Evolutionary conservation across 2,888 invertebrate species (phyloP).

Genomic region (Artemia sinica): DNA sequence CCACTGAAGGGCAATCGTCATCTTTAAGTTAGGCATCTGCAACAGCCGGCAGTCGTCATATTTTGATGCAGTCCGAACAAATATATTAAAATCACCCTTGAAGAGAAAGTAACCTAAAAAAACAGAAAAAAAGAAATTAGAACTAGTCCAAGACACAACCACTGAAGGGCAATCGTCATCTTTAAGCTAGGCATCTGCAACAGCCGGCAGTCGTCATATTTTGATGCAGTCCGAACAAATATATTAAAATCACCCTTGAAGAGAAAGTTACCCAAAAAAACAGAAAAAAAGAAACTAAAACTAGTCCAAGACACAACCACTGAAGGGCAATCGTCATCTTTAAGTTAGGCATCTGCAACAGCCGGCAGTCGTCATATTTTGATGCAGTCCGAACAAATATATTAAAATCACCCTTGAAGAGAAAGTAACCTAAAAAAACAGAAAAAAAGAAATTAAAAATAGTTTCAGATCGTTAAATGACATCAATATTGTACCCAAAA

Average conservation of each 20-base stretch:
- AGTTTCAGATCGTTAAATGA: neutral
- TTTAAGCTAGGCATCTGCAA: conserved; percentile 76
- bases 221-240: conserved; percentile 87
- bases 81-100: conserved; percentile 83
- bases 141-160: conserved; percentile 79
- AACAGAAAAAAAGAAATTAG: too few species aligned
- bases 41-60: conserved; percentile 92
- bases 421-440: conserved; percentile 48
- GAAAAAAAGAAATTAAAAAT: conserved; percentile 10
- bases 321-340: conserved; percentile 62
- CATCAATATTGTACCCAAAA: neutral
- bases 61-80: conserved; percentile 89
- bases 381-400: conserved; percentile 91
- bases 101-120: conserved; percentile 59
- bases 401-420: conserved; percentile 80
- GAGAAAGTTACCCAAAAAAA: conserved; percentile 51
- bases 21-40: conserved; percentile 69
- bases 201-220: conserved; percentile 92
- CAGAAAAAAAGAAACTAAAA: too few species aligned
- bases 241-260: conserved; percentile 86
- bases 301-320: conserved; percentile 86
- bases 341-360: conserved; percentile 75
- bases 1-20: conserved; percentile 49
- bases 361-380: conserved; percentile 92
- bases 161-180: conserved; percentile 61